Conservation (phyloP, 2,113 vertebrate genomes). For the Eurypyga helias region DNA sequence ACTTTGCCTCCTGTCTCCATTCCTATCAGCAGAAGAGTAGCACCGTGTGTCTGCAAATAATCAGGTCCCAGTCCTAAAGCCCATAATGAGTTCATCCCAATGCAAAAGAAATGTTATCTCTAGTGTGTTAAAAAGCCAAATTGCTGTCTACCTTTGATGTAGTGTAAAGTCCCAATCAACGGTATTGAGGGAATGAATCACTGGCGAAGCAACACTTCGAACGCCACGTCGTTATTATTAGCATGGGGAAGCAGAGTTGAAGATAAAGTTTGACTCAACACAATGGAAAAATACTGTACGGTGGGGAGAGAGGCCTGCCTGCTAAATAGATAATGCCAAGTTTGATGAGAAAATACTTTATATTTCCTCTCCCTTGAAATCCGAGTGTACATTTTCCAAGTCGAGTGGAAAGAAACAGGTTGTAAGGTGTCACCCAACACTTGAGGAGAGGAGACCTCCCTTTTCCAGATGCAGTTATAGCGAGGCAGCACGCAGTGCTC, state of each 20-base stretch:
- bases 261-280: slow-evolving; percentile 24
- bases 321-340: background rate
- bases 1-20: background rate
- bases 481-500: background rate
- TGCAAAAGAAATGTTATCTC: slow-evolving; percentile 18
- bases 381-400: background rate
- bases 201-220: background rate
- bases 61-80: background rate
- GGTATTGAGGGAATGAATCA: background rate
- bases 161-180: background rate
- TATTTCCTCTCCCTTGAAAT: slow-evolving; percentile 32
- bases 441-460: background rate
- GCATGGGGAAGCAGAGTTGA: background rate
- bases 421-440: background rate
- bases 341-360: background rate
- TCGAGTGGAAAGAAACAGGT: background rate
- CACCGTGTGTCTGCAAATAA: background rate
- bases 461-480: background rate
- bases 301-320: background rate
- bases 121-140: slow-evolving; percentile 17
- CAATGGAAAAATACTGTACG: background rate
- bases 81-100: slow-evolving; percentile 25
- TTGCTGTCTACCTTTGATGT: slow-evolving; percentile 23
- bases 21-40: slow-evolving; percentile 25
- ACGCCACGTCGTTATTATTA: background rate